Evolutionary conservation across 2,113 vertebrate genomes (phyloP).

Genomic region (Nibea albiflora): DNA sequence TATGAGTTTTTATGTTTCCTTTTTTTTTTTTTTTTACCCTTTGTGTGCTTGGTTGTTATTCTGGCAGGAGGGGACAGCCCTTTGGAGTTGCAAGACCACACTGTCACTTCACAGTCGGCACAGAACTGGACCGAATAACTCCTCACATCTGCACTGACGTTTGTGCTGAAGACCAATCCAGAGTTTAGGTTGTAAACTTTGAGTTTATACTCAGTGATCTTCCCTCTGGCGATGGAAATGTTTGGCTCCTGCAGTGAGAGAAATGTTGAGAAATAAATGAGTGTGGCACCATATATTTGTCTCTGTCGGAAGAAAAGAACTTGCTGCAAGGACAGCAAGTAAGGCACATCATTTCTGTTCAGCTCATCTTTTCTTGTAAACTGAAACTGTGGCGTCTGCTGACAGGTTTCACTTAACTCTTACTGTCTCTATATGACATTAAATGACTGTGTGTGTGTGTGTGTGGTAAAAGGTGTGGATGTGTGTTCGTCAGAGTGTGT

Average conservation of each 20-base stretch:
- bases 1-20: no score
- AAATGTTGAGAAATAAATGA: background rate
- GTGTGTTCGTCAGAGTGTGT: background rate
- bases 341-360: slow-evolving; percentile 76
- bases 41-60: slow-evolving; percentile 40
- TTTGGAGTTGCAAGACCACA: slow-evolving; percentile 78
- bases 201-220: slow-evolving; percentile 72
- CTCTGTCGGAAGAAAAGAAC: background rate
- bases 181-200: slow-evolving; percentile 24
- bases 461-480: slow-evolving; percentile 10
- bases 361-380: slow-evolving; percentile 79
- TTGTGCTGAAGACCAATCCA: background rate
- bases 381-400: slow-evolving; percentile 74
- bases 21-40: slow-evolving; percentile 63
- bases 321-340: slow-evolving; percentile 13
- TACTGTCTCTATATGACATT: slow-evolving; percentile 26
- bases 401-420: slow-evolving; percentile 73
- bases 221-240: slow-evolving; percentile 72
- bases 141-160: slow-evolving; percentile 2
- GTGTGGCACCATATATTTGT: background rate
- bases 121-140: slow-evolving; percentile 33
- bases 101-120: slow-evolving; percentile 66
- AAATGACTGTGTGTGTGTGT: slow-evolving; percentile 23
- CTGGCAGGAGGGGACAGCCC: slow-evolving; percentile 78
- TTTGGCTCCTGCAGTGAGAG: slow-evolving; percentile 65